phyloP scores from a whole-genome alignment of 92 coral and sea anemone genomes.

The Hydrozoanthus gracilis region DNA sequence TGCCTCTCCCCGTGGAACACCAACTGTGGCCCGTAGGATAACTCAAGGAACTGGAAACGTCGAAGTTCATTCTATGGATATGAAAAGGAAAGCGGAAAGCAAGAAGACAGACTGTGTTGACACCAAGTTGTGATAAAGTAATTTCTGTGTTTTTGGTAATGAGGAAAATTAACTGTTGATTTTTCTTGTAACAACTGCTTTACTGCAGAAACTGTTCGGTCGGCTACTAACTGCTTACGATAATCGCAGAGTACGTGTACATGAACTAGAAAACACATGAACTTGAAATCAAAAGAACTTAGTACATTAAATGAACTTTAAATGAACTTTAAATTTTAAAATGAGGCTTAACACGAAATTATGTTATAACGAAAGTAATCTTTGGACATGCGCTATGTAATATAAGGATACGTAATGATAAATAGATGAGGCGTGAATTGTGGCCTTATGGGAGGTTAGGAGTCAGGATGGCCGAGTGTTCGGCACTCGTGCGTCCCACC shows the following conservation, averaged over 20 bases:
- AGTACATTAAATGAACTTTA: background rate
- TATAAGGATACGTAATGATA: background rate
- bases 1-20: no score
- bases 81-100: background rate
- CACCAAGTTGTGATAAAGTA: background rate
- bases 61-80: background rate
- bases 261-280: background rate
- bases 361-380: background rate
- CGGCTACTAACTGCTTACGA: background rate
- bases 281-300: background rate
- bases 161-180: background rate
- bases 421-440: background rate
- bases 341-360: background rate
- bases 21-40: no score
- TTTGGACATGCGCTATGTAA: background rate
- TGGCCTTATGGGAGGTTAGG: background rate
- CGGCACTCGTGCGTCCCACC: no score
- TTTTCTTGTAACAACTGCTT: background rate
- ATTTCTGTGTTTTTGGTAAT: background rate
- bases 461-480: no score
- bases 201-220: background rate
- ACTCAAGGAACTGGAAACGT: no score
- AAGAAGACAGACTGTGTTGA: background rate
- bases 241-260: background rate
- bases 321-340: no score